A percentile compares a stretch with the other conserved stretches of the same genome.
Conservation (phyloP, 2,113 vertebrate species). For the Mustela nigripes region DNA sequence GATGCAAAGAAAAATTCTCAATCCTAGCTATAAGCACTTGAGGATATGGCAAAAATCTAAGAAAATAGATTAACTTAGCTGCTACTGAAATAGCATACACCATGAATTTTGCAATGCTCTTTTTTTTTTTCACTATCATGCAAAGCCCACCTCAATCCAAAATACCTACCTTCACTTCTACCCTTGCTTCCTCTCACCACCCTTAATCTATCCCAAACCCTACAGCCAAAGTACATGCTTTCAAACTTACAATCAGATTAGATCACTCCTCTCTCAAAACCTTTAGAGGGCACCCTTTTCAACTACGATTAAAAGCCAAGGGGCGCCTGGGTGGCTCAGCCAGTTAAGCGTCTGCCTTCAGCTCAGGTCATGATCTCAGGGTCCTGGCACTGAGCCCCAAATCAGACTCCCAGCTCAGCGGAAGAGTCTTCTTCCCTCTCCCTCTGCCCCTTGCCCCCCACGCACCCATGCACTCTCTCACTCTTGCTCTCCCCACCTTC, state of each 20-base stretch:
- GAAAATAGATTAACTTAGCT: neutral
- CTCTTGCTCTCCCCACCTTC: neutral
- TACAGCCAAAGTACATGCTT: neutral
- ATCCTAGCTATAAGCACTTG: neutral
- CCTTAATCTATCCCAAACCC: neutral
- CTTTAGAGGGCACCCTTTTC: neutral
- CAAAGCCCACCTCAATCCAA: neutral
- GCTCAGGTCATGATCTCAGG: neutral
- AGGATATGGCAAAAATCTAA: neutral
- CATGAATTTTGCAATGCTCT: neutral
- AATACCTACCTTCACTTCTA: neutral
- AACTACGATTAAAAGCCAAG: neutral
- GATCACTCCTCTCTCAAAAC: neutral
- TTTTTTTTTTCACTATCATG: neutral
- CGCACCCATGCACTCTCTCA: neutral
- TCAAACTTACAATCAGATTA: neutral
- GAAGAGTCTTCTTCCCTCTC: neutral
- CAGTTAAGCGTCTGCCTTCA: neutral
- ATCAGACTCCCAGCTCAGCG: neutral
- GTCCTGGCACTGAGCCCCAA: neutral
- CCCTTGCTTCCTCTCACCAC: neutral
- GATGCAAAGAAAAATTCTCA: neutral
- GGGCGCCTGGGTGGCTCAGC: neutral
- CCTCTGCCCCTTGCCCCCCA: neutral
- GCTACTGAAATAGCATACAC: neutral